Base-by-base conservation (phyloP, 2,888 invertebrate species). In the Leptura quadrifasciata region DNA sequence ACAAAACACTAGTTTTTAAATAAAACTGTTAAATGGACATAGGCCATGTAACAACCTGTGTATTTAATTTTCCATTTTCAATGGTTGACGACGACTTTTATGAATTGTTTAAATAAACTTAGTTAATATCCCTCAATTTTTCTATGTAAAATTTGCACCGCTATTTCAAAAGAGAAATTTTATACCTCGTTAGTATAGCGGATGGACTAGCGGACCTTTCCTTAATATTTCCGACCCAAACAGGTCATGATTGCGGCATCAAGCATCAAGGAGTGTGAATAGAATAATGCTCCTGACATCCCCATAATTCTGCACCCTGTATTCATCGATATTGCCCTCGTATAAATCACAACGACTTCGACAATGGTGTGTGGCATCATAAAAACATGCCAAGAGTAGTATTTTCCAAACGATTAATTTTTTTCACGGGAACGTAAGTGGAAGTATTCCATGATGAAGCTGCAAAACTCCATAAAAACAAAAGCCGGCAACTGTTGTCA, bases 401-500 rank as follows among this genome's bases (percentile, higher is more conserved):
- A 24, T 47, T 47, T 47, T 47, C n/a, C 47, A 47, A 47, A 6
- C n/a, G n/a, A 47, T 47, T 58, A n/a, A 58, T 58, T 58, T 58
- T n/a, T 58, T 18, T 31, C 35, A 61, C 61, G n/a, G 47, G 31
- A 17, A 61, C 18, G 8, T 58, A 58, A 58, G 47, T 47, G 47
- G n/a, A 47, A 47, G 47, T 47, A 58, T n/a, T n/a, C n/a, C 58
- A 15, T 58, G 27, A 24, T 58, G 27, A 54, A 20, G 39, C 21
- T 18, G n/a, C 68, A 35, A 72, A 77, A 77, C 69, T 65, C 18
- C 31, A 69, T 69, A 68, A 76, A 79, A 76, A 80, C 71, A 63
- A 52, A 55, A 63, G 24, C 71, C 55, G 52, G 55, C 80, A 80
- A 81, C 79, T 78, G 80, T 80, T 80, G 79, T 79, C 81, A 77